Base-by-base conservation (phyloP, 2,888 invertebrate species). In the Drosophila pseudotalamancana region DNA sequence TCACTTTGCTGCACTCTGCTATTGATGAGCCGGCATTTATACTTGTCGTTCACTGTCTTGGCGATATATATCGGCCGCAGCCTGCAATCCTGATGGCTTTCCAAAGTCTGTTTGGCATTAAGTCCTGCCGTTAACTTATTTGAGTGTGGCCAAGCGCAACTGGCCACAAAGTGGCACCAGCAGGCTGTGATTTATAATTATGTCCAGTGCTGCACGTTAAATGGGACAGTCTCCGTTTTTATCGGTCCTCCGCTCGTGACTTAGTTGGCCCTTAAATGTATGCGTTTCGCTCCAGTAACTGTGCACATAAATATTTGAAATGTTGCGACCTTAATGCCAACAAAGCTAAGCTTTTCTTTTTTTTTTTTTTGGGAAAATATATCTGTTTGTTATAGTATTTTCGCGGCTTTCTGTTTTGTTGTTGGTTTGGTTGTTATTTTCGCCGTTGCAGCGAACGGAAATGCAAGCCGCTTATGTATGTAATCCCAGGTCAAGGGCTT, bases 61-160 rank as follows among this genome's bases (percentile, higher is more conserved):
- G 19, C 82, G 43, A 75, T 81, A 75, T 55, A 40, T 71, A 81
- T 79, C 54, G 29, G 49, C 14, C 6, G 29, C 23, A 29, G 27
- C n/a, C n/a, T n/a, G n/a, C 14, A 40, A 34, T 48, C 45, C 45
- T 83, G 80, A 86, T 86, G 74, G 64, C 86, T 68, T 79, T 82
- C 61, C 73, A 83, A 76, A 86, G 77, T 76, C 69, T 53, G 63
- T 43, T 66, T 66, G 72, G 70, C 78, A 69, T 78, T 84, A 74
- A 84, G 68, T 85, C 78, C 62, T 67, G 54, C 60, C 77, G 80
- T 61, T 80, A 83, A 80, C 73, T 83, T 80, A 86, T 84, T 77
- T 84, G 61, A 70, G 73, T 62, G 62, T 79, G 62, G 56, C 76
- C 76, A 60, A 62, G 67, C 64, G 64, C 31, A 57, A 19, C 63